Evolutionary conservation across 2,888 invertebrate genomes (phyloP), one percentile per base, ranked within the genome.

Genomic region (Electrophaes corylata): DNA sequence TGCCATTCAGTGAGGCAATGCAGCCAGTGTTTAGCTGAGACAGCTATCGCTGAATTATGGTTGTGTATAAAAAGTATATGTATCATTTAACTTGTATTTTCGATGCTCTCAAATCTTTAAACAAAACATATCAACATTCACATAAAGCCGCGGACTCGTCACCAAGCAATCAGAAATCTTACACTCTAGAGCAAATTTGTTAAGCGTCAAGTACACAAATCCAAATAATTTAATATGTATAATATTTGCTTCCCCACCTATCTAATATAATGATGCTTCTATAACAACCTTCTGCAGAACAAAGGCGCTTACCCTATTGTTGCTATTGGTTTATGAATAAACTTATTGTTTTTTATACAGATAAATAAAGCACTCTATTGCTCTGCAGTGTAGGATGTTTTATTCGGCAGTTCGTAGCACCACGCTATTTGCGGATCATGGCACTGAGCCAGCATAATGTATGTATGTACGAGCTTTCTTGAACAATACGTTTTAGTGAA

Each of bases 381-480:
- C 54, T 26, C 40, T 41, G 35, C 19, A 49, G 40, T 45, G 37
- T 37, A 56, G 12, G 18, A 49, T 43, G 54, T 54, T 55, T 60
- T 51, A 60, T 60, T 64, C 54, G 60, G 57, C 63, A 69, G 69
- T 69, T 68, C 62, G 56, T 59, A 68, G 62, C 62, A 62, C 56
- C 56, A 49, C 39, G 69, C 71, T 75, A 73, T 75, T 72, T 72
- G 67, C 58, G 67, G 71, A 71, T 54, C 64, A 64, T 74, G 75
- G 75, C 74, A 66, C 50, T 12, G 49, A 47, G 76, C 76, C 75
- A 75, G 67, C 62, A 47, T 60, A 57, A 62, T 63, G 41, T 64
- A 56, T 6, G 5, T 14, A 26, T 16, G 39, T 41, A 45, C 20
- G 5, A 49, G 41, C 59, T 59, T 63, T 62, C 64, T 53, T 55